Evolutionary conservation across 2,113 vertebrate genomes (phyloP), one percentile per base, ranked within the genome.

Genomic region (Halcyon senegalensis): DNA sequence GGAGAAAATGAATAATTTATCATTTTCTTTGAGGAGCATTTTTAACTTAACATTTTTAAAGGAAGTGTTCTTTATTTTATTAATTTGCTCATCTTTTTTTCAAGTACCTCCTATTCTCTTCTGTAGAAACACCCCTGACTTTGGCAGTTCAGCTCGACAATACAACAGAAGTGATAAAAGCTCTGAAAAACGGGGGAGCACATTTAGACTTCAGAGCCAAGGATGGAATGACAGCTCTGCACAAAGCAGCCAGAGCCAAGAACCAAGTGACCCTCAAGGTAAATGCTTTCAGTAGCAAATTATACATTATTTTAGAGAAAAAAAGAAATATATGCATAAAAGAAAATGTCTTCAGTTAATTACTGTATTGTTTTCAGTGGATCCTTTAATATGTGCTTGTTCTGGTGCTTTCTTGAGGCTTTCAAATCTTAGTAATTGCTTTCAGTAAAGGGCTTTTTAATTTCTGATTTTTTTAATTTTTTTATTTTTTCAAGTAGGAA

Each of bases 171-270:
- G 86, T 98, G 67, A 99, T 99, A 93, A 99, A 99, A 94, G 98
- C 98, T 10, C 98, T 99, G 84, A 98, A 95, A 91, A 99, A 98
- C 1, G 99, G 99, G 58, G 99, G 99, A 21, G 99, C 99, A 25
- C 99, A 99, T 94, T 97, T 99, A 96, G 99, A 99, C 96, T 99
- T 99, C 98, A 98, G 99, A 58, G 99, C 99, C 95, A 99, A 97
- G 87, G 99, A 99, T 4, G 99, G 99, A 16, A 98, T 99, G 98
- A 99, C 99, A 0, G 98, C 99, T 28, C 97, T 99, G 50, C 99
- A 99, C 97, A 99, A 99, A 97, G 99, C 99, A 5, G 99, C 99
- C 2, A 96, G 98, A 14, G 95, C 98, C 87, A 98, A 98, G 96
- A 99, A 99, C 96, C 98, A 98, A 69, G 73, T 95, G 25, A 97